Percentiles rank a stretch among this genome's conserved stretches.
phyloP scores from a whole-genome alignment of 2,797 vertebrate species.

The Spinus pinus region DNA sequence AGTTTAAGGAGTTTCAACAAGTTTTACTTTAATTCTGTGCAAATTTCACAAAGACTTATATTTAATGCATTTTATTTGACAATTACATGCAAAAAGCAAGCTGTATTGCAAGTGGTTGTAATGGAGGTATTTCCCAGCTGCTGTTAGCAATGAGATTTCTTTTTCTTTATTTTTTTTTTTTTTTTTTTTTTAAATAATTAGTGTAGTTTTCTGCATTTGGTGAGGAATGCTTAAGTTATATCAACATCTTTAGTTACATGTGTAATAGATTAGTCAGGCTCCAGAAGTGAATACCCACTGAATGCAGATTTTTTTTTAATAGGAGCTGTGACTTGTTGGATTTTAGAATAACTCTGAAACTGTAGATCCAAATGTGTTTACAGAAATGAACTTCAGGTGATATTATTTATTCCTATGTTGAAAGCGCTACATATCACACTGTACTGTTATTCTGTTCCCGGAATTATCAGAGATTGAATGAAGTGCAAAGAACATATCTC shows the following conservation, averaged over 20 bases:
- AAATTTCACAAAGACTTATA: neutral
- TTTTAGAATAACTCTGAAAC: neutral
- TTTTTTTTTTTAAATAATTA: neutral
- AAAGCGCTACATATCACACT: neutral
- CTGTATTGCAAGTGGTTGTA: neutral
- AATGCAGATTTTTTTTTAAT: neutral
- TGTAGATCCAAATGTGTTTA: neutral
- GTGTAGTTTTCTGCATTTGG: neutral
- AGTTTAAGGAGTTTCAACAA: neutral
- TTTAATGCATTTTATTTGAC: neutral
- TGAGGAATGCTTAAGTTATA: neutral
- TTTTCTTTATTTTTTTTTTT: neutral
- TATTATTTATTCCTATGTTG: neutral
- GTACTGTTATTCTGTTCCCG: neutral
- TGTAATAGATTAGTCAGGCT: neutral
- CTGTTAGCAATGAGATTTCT: neutral
- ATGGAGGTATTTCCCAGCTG: neutral
- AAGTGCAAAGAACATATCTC: neutral
- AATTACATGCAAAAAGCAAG: neutral
- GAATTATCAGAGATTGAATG: neutral
- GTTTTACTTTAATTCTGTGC: neutral
- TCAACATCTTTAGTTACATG: accelerated
- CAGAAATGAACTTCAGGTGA: neutral
- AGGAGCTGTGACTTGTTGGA: neutral
- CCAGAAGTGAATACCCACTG: neutral